Evolutionary conservation across 2,888 invertebrate genomes (phyloP).

Genomic region (Hedya salicella): DNA sequence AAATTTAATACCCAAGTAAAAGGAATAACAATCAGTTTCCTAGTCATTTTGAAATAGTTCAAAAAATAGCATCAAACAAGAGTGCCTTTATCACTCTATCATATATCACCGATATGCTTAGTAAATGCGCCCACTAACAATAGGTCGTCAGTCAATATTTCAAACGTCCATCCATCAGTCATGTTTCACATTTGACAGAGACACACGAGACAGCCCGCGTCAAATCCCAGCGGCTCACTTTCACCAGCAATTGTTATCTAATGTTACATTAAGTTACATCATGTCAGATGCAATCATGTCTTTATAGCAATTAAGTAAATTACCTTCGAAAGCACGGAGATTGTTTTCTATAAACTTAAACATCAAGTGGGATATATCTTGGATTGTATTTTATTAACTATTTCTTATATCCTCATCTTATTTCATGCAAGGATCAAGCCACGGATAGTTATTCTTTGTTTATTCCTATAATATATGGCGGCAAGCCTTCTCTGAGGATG

Average conservation of each 20-base stretch:
- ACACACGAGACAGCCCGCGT: not conserved
- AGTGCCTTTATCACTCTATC: too few relatives aligned
- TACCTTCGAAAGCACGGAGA: conserved; percentile 33
- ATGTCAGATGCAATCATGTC: conserved; percentile 52
- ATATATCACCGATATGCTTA: too few relatives aligned
- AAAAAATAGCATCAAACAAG: too few relatives aligned
- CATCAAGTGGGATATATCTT: not conserved
- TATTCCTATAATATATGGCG: too few relatives aligned
- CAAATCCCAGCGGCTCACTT: conserved; percentile 52
- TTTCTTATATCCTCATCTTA: not conserved
- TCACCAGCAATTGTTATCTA: conserved; percentile 69
- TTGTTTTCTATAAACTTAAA: not conserved
- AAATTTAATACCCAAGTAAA: too few relatives aligned
- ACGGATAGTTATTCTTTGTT: too few relatives aligned
- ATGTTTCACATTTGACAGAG: not conserved
- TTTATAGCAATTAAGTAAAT: conserved; percentile 44
- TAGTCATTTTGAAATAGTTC: too few relatives aligned
- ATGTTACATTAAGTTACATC: conserved; percentile 64
- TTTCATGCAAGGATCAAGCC: too few relatives aligned
- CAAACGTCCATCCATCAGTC: conserved; percentile 4
- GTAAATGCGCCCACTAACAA: too few relatives aligned
- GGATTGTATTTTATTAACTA: not conserved
- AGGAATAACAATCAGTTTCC: too few relatives aligned
- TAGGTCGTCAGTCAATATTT: not conserved
- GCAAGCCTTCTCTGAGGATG: too few relatives aligned